Evolutionary conservation across 1,140 invertebrate genomes (phyloP).

Genomic region (Agrilus planipennis): DNA sequence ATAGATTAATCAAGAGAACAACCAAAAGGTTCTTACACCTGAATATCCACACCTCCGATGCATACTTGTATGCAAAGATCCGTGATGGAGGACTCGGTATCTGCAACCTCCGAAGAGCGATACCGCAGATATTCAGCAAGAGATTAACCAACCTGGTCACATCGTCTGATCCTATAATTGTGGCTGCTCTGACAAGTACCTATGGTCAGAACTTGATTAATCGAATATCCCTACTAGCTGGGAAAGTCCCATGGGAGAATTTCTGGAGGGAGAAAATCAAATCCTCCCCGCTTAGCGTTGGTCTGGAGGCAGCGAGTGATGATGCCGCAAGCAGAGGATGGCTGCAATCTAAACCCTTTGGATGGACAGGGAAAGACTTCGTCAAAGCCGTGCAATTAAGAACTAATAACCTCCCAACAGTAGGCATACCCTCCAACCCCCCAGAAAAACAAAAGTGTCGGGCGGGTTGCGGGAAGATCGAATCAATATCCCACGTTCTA

Average conservation of each 20-base stretch:
- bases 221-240: neutral
- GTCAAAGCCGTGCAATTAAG: constrained; percentile 13
- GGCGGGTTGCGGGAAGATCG: neutral
- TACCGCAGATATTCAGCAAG: constrained; percentile 4
- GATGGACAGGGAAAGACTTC: constrained; percentile 13
- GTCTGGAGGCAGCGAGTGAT: constrained; percentile 3
- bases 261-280: constrained; percentile 5
- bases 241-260: neutral
- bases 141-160: neutral
- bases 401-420: constrained; percentile 13
- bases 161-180: neutral
- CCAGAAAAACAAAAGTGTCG: too few species aligned
- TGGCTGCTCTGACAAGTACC: too few species aligned
- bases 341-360: constrained; percentile 3
- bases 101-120: neutral
- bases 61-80: constrained; percentile 11
- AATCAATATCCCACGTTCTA: constrained; percentile 10
- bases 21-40: constrained; percentile 16
- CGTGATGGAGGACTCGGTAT: constrained; percentile 21
- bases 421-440: constrained; percentile 9
- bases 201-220: neutral
- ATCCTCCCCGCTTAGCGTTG: constrained; percentile 1
- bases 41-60: constrained; percentile 9
- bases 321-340: constrained; percentile 7
- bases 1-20: constrained; percentile 10